A percentile compares a stretch with the other conserved stretches of the same genome.
Conservation (phyloP, 2,888 invertebrate species). For the Andricus curvator region DNA sequence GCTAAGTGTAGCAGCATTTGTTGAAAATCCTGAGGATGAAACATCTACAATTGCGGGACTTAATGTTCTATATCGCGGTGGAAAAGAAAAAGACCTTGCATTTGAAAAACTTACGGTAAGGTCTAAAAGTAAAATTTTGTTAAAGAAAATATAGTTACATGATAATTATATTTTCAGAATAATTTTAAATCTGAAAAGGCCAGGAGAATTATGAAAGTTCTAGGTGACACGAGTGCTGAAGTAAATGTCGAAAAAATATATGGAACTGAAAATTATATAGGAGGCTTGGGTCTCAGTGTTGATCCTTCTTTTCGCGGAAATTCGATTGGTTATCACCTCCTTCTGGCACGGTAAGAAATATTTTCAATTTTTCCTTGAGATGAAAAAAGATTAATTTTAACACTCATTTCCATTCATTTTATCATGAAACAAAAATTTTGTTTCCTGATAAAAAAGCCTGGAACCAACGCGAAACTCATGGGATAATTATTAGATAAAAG, state of each 20-base stretch:
- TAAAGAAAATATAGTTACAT: not conserved
- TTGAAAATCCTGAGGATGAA: constrained; percentile 66
- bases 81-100: constrained; percentile 51
- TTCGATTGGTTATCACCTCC: constrained; percentile 66
- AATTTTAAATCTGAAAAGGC: constrained; percentile 47
- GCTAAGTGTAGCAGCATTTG: constrained; percentile 72
- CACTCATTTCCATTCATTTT: too few relatives aligned
- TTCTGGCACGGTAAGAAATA: constrained; percentile 65
- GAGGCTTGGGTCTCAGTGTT: constrained; percentile 72
- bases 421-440: too few relatives aligned
- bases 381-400: too few relatives aligned
- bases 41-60: constrained; percentile 73
- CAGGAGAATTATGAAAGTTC: constrained; percentile 44
- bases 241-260: constrained; percentile 55
- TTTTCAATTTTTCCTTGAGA: not conserved
- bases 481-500: too few relatives aligned
- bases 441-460: too few relatives aligned
- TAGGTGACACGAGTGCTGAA: constrained; percentile 15
- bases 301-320: constrained; percentile 71
- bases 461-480: too few relatives aligned
- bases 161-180: constrained; percentile 38
- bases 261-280: constrained; percentile 68
- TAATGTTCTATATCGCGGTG: constrained; percentile 65
- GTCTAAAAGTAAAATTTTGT: not conserved
- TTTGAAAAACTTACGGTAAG: constrained; percentile 53